Conservation (phyloP, 2,797 vertebrate species). For the Ceyx erithaca region DNA sequence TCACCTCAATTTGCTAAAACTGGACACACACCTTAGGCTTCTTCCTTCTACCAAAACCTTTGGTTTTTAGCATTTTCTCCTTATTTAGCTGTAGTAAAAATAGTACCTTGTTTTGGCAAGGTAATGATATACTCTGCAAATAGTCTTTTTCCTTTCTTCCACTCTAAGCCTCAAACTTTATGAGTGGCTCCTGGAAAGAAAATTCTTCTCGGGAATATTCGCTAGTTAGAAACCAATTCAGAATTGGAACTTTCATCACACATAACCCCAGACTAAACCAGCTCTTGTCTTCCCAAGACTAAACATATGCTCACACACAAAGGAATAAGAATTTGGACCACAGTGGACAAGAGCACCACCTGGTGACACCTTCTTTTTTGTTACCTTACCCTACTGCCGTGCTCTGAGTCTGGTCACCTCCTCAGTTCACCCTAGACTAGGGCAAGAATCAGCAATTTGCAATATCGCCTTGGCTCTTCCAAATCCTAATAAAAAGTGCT, state of each 20-base stretch:
- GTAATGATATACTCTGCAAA: background rate
- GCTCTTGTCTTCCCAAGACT: background rate
- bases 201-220: background rate
- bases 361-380: background rate
- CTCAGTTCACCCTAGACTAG: accelerated
- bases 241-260: background rate
- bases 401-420: background rate
- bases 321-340: background rate
- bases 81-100: background rate
- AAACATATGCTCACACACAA: background rate
- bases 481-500: background rate
- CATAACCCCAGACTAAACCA: background rate
- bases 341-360: background rate
- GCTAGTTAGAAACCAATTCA: background rate
- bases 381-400: background rate
- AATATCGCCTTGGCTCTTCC: background rate
- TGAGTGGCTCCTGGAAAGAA: background rate
- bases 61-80: background rate
- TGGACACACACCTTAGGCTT: background rate
- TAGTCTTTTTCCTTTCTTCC: background rate
- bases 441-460: background rate
- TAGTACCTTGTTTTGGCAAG: background rate
- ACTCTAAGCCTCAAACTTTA: background rate
- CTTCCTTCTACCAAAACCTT: background rate
- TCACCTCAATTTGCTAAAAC: background rate